phyloP scores from a whole-genome alignment of 2,888 invertebrate species.

The Zelleria hepariella region DNA sequence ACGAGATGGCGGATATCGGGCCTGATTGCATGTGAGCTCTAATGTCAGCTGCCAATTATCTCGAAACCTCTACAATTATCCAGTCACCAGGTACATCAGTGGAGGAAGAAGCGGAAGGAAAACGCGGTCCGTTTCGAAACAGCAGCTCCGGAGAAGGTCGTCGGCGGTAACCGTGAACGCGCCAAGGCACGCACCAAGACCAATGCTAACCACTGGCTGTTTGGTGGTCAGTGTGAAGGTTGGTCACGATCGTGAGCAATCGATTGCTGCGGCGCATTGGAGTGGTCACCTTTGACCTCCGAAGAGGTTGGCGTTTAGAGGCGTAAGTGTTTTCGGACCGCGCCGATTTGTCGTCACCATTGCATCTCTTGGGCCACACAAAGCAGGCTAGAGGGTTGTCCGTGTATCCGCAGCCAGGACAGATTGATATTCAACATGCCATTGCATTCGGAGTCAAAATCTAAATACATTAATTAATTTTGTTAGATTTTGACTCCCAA shows the following conservation, averaged over 20 bases:
- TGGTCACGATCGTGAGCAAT: neutral
- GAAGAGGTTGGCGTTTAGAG: neutral
- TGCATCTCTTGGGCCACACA: no score
- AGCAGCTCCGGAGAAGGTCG: conserved; percentile 19
- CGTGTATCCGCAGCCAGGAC: no score
- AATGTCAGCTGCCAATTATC: neutral
- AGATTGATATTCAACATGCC: no score
- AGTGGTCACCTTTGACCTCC: neutral
- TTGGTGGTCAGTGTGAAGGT: neutral
- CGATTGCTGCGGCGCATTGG: neutral
- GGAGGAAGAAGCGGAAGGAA: conserved; percentile 39
- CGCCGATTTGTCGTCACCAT: no score
- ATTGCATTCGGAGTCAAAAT: no score
- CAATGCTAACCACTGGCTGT: neutral
- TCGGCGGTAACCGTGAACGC: conserved; percentile 22
- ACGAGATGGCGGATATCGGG: no score
- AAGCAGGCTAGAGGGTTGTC: no score
- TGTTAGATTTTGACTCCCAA: no score
- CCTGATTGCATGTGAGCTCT: neutral
- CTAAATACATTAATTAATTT: no score
- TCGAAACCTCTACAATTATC: neutral
- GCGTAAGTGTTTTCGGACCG: no score
- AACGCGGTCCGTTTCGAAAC: conserved; percentile 40
- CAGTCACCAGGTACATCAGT: neutral
- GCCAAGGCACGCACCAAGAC: conserved; percentile 18